Evolutionary conservation across 2,888 invertebrate species (phyloP), one percentile per base, ranked within the genome.

Genomic region (Julus scandinavius): DNA sequence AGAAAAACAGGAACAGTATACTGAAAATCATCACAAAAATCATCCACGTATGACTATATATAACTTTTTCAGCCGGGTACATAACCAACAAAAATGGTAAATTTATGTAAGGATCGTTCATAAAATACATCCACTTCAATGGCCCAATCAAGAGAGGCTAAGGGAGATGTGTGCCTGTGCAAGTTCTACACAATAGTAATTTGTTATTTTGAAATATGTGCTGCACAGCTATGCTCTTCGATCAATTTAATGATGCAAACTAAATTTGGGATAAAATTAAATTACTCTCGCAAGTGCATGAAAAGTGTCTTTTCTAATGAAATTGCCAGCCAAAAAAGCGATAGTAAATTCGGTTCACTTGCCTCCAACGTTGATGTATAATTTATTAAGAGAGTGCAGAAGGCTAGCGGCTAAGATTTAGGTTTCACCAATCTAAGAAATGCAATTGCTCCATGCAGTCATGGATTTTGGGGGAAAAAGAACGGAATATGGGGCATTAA

Each of bases 261-360:
- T 13, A 80, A 80, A 80, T 80, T 80, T 29, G 38, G 38, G 80
- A 38, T 80, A 38, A 80, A 80, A 80, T 80, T 80, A 80, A 80
- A 80, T 80, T 80, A 80, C 80, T 38, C 38, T 80, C 29, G 80
- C 80, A 80, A 80, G 38, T 80, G 13, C 29, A 80, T 80, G 80
- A 80, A 80, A 80, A 80, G 80, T 80, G 29, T 80, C 80, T 80
- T 80, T 80, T 38, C 38, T 80, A 80, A 80, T 80, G 80, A 80
- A 80, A 80, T 29, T 80, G 80, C 29, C 38, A 80, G 38, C 80
- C 80, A 80, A 80, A 80, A 80, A 13, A n/a, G 29, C 80, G 11
- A 80, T 80, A 80, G 38, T 13, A 13, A 54, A 38, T 80, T 38
- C 80, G 80, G 80, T 80, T 80, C 80, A 80, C 80, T 80, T 38